Evolutionary conservation across 2,888 invertebrate genomes (phyloP).

Genomic region (Dryobotodes eremita): DNA sequence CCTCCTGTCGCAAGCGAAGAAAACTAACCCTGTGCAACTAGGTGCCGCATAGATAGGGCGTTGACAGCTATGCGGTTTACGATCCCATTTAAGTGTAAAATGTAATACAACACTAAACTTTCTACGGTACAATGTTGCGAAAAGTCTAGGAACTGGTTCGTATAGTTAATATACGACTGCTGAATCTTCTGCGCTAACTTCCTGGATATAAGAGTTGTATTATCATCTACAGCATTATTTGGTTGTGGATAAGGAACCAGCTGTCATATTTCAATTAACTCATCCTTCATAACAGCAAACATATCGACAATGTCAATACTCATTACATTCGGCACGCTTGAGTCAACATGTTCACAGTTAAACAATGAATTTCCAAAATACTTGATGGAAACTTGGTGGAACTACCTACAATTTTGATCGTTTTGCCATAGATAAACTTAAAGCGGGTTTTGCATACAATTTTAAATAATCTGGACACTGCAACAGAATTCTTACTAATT

Average conservation of each 20-base stretch:
- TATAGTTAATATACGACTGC: conserved; percentile 31
- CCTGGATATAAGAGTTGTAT: conserved; percentile 27
- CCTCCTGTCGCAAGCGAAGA: conserved; percentile 80
- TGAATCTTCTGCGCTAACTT: conserved; percentile 31
- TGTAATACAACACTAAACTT: conserved; percentile 64
- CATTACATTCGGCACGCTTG: conserved; percentile 32
- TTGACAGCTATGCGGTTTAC: conserved; percentile 67
- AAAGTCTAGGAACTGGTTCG: conserved; percentile 40
- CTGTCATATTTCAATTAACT: conserved; percentile 42
- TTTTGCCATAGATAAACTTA: background rate
- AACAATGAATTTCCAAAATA: conserved; percentile 37
- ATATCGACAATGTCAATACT: conserved; percentile 14
- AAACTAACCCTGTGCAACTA: conserved; percentile 80
- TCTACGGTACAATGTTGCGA: conserved; percentile 58
- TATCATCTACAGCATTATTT: background rate
- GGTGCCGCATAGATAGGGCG: conserved; percentile 65
- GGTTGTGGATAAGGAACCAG: background rate
- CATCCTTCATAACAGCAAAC: conserved; percentile 33
- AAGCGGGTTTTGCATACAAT: background rate
- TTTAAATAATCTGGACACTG: conserved; percentile 16
- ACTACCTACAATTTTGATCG: background rate
- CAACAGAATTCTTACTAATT: conserved; percentile 9
- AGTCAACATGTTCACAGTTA: conserved; percentile 26
- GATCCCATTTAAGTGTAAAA: conserved; percentile 65
- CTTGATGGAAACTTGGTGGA: conserved; percentile 10